phyloP scores from a whole-genome alignment of 2,797 vertebrate species.

The Botia almorhae region DNA sequence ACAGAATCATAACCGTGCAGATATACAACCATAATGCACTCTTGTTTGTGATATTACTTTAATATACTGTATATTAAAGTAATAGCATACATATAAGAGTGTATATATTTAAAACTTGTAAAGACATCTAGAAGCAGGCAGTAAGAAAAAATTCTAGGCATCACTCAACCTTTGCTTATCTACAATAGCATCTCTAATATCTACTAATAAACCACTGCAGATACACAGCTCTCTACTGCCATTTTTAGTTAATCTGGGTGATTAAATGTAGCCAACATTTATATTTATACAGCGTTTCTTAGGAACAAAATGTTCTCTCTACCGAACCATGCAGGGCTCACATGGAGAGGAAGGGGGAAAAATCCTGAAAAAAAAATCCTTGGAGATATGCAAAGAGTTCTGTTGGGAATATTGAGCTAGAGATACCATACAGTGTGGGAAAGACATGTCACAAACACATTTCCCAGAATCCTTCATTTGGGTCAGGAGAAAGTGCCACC shows the following conservation, averaged over 20 bases:
- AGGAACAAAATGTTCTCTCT: constrained; percentile 3
- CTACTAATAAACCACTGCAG: not conserved
- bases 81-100: not conserved
- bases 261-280: constrained; percentile 17
- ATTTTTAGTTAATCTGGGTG: not conserved
- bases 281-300: constrained; percentile 8
- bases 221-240: not conserved
- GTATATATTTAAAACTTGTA: not conserved
- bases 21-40: not conserved
- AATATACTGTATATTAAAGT: not conserved
- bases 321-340: not conserved
- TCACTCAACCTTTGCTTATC: not conserved
- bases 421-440: constrained; percentile 53
- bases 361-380: constrained; percentile 13
- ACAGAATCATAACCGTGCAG: not conserved
- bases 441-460: constrained; percentile 49
- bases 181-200: not conserved
- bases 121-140: not conserved
- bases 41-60: not conserved
- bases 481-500: constrained; percentile 32
- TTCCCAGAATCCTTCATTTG: constrained; percentile 46
- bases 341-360: not conserved
- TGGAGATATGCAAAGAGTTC: constrained; percentile 11
- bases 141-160: not conserved
- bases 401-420: constrained; percentile 11